phyloP scores from a whole-genome alignment of 2,113 vertebrate species.

The Proterorhinus semilunaris region DNA sequence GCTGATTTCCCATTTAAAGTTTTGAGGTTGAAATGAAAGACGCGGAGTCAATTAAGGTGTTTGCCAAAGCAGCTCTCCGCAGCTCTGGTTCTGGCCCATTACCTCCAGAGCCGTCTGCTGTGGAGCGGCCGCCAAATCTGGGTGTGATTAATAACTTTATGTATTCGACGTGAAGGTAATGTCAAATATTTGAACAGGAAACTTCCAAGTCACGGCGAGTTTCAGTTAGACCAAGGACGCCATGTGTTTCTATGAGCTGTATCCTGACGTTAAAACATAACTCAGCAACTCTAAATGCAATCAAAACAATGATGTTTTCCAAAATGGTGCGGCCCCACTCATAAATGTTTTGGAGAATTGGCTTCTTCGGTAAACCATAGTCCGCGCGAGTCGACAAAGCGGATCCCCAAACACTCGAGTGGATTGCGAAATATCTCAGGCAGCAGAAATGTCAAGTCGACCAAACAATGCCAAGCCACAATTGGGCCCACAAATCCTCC shows the following conservation, averaged over 20 bases:
- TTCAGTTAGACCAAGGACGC: not conserved
- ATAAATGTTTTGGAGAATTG: not conserved
- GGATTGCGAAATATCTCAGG: not conserved
- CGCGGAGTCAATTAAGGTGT: not conserved
- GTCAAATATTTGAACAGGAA: conserved; percentile 1
- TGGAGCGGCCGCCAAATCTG: conserved; percentile 7
- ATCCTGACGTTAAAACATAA: no score
- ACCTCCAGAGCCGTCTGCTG: conserved; percentile 8
- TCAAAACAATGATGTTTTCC: no score
- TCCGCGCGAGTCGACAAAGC: not conserved
- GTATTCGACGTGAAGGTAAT: conserved; percentile 4
- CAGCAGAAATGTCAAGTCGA: not conserved
- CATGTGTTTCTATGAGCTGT: no score
- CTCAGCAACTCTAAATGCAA: no score
- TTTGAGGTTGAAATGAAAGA: not conserved
- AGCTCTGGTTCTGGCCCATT: conserved; percentile 16
- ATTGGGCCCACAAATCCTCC: not conserved
- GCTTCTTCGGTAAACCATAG: not conserved
- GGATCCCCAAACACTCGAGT: not conserved
- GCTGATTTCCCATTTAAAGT: not conserved
- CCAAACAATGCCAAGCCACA: not conserved
- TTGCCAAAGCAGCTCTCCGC: not conserved
- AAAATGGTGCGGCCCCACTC: not conserved
- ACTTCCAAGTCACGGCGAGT: not conserved
- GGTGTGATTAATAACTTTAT: conserved; percentile 34